A percentile compares a stretch with the other conserved stretches of the same genome.
Evolutionary conservation across 2,888 invertebrate genomes (phyloP).

Genomic region (Dryobota labecula): DNA sequence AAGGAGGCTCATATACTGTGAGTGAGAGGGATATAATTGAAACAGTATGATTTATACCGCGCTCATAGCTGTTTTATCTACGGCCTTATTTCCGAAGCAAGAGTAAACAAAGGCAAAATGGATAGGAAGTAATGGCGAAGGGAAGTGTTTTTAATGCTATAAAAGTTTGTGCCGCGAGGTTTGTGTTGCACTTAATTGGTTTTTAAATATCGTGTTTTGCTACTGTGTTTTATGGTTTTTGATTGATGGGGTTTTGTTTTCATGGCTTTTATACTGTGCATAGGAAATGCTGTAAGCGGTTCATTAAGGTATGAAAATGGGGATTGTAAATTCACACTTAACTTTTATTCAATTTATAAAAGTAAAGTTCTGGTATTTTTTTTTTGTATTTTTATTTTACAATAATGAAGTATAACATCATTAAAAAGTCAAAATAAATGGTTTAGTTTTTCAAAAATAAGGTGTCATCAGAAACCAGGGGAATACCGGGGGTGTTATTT

Average conservation of each 20-base stretch:
- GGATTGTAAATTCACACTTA: too few species aligned
- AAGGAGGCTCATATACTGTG: slow-evolving; percentile 58
- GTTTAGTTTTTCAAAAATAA: neutral
- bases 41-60: slow-evolving; percentile 82
- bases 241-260: slow-evolving; percentile 1
- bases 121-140: slow-evolving; percentile 48
- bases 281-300: neutral
- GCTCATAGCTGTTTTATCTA: slow-evolving; percentile 64
- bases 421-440: neutral
- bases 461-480: neutral
- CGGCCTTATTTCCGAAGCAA: slow-evolving; percentile 61
- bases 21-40: slow-evolving; percentile 83
- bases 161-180: slow-evolving; percentile 34
- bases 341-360: neutral
- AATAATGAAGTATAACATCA: neutral
- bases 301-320: neutral
- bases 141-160: slow-evolving; percentile 47
- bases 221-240: slow-evolving; percentile 9
- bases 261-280: neutral
- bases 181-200: slow-evolving; percentile 48
- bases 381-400: neutral
- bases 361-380: too few species aligned
- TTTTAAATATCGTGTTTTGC: slow-evolving; percentile 47
- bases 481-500: neutral
- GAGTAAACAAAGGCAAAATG: slow-evolving; percentile 63